phyloP scores from a whole-genome alignment of 2,113 vertebrate genomes.

The Eulacestoma nigropectus region DNA sequence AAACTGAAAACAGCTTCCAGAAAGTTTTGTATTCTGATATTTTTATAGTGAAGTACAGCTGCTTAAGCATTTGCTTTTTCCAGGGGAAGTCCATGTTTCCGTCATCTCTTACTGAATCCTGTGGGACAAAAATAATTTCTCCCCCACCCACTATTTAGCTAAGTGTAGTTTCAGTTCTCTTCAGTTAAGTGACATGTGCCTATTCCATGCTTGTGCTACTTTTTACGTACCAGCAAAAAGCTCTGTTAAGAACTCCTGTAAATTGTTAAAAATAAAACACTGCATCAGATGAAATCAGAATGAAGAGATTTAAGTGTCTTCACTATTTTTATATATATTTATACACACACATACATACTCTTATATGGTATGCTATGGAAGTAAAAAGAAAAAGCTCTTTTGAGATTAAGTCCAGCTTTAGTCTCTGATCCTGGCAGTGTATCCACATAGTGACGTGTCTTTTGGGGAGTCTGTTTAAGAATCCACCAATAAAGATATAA shows the following conservation, averaged over 20 bases:
- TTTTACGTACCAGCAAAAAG: neutral
- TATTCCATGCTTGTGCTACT: slow-evolving; percentile 9
- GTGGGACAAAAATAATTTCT: slow-evolving; percentile 59
- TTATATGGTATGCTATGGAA: neutral
- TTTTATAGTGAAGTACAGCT: slow-evolving; percentile 19
- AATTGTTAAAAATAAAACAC: neutral
- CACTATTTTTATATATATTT: neutral
- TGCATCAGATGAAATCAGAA: neutral
- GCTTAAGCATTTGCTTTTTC: slow-evolving; percentile 44
- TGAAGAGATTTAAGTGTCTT: neutral
- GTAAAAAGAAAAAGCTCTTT: neutral
- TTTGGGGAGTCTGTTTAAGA: neutral
- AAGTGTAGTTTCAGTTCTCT: slow-evolving; percentile 50
- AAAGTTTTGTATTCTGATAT: slow-evolving; percentile 6
- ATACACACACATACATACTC: neutral
- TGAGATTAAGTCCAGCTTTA: neutral
- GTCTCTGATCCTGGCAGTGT: neutral
- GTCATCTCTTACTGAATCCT: slow-evolving; percentile 50
- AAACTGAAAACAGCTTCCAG: neutral
- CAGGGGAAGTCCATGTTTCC: slow-evolving; percentile 59
- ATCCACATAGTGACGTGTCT: neutral
- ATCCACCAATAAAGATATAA: neutral
- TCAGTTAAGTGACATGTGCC: neutral
- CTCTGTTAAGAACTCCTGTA: neutral
- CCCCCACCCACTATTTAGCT: slow-evolving; percentile 42